Base-by-base conservation (phyloP, 2,113 vertebrate genomes). In the Rhizomys pruinosus region DNA sequence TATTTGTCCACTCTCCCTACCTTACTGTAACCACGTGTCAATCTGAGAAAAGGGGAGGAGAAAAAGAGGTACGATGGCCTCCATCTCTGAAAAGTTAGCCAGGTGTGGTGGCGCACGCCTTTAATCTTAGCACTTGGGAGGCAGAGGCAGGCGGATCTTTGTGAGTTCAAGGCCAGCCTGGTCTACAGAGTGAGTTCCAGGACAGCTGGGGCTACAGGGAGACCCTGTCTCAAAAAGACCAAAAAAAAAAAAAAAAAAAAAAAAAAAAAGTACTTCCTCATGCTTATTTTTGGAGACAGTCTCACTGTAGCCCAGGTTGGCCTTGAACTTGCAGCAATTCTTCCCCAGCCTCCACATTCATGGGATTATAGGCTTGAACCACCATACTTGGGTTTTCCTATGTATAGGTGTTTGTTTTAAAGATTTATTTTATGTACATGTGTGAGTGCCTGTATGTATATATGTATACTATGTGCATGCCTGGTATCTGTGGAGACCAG, bases 1-100 rank as follows among this genome's bases (percentile, higher is more conserved):
- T 39, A 42, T 37, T 90, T 52, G 84, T 52, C 5, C 12, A 34
- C 0, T 44, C 23, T 55, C 22, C 2, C 55, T 42, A 23, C 80
- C 52, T 25, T 32, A 57, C n/a, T 17, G 5, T 95, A 42, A 66
- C 23, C 57, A 3, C 13, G 17, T 47, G 44, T 61, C 79, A n/a
- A 22, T 6, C 34, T 82, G 57, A 77, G 80, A 44, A 72, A 84
- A 74, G 22, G 22, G 20, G 17, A 55, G 44, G 42, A 47, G 69
- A 64, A 42, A 85, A 61, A 57, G 1, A 4, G 74, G 37, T 25
- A 1, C 5, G 73, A 37, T 29, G n/a, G 22, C 10, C 37, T 71
- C 42, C 0, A 0, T 37, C 63, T 66, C 23, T 44, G 42, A 78
- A 55, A n/a, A n/a, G n/a, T n/a, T n/a, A n/a, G n/a, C n/a, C n/a